Evolutionary conservation across 2,797 vertebrate genomes (phyloP).

Genomic region (Urosaurus nigricauda): DNA sequence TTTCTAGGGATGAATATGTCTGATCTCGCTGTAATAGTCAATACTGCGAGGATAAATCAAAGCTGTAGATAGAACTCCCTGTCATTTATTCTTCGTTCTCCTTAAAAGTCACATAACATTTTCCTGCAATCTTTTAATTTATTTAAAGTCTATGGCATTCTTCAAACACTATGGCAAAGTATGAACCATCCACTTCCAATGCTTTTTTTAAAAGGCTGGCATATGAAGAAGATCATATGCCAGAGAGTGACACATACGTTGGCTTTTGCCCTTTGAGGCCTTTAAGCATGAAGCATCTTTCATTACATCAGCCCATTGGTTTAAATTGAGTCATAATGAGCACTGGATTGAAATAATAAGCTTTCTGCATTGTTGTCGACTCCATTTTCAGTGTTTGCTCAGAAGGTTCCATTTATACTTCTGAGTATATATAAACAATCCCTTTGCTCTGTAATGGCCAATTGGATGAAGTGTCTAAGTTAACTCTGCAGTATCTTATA

Average conservation of each 20-base stretch:
- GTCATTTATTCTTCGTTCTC: neutral
- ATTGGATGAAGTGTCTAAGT: neutral
- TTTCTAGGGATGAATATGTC: neutral
- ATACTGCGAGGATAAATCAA: neutral
- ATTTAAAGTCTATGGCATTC: neutral
- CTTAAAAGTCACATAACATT: neutral
- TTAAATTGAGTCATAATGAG: neutral
- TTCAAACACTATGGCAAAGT: neutral
- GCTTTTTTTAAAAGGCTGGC: neutral
- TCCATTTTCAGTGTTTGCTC: neutral
- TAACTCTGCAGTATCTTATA: neutral
- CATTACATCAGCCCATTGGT: neutral
- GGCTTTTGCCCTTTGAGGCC: neutral
- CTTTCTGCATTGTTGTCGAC: neutral
- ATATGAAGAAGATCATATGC: neutral
- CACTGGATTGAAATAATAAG: neutral
- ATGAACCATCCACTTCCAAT: neutral
- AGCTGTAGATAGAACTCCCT: neutral
- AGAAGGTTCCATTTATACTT: neutral
- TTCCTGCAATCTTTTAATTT: neutral
- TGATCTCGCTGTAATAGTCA: neutral
- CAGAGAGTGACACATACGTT: neutral
- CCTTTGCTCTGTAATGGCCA: neutral
- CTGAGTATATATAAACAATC: neutral
- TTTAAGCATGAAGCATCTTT: neutral